These are phyloP conservation scores for Peribatodes rhomboidaria DNA, from an alignment of 2,888 invertebrate genomes.

Conservation along the genomic window DNA sequence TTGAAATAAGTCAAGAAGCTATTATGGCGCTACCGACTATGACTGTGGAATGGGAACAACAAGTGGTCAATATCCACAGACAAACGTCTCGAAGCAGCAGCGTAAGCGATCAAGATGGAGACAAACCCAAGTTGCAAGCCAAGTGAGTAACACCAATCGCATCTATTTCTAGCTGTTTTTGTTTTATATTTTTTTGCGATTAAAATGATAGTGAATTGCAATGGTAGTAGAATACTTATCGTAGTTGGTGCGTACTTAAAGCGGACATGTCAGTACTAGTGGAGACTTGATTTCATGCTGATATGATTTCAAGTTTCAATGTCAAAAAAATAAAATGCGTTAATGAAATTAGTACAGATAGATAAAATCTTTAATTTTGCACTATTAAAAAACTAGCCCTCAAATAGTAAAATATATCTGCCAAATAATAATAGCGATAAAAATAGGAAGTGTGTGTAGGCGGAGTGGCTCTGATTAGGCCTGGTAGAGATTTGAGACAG, in stretches of 20 bases:
- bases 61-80: slow-evolving; percentile 72
- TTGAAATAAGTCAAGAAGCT: slow-evolving; percentile 64
- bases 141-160: slow-evolving; percentile 68
- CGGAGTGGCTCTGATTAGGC: too few relatives aligned
- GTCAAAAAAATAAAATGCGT: too few relatives aligned
- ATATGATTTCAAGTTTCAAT: too few relatives aligned
- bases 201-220: neutral
- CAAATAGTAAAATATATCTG: too few relatives aligned
- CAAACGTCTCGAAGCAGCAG: slow-evolving; percentile 78
- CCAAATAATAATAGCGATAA: too few relatives aligned
- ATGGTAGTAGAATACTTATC: neutral
- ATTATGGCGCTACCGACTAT: slow-evolving; percentile 67
- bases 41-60: slow-evolving; percentile 66
- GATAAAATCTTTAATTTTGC: too few relatives aligned
- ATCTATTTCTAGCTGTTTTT: neutral
- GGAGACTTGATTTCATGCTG: neutral
- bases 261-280: neutral
- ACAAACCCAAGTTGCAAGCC: slow-evolving; percentile 79
- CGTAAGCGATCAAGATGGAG: slow-evolving; percentile 74
- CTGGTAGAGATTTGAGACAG: too few relatives aligned
- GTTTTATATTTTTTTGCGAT: neutral
- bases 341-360: too few relatives aligned
- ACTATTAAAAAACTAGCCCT: too few relatives aligned
- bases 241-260: neutral
- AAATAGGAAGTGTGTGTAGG: too few relatives aligned